Evolutionary conservation across 2,888 invertebrate species (phyloP).

Genomic region (Pachydiplax longipennis): DNA sequence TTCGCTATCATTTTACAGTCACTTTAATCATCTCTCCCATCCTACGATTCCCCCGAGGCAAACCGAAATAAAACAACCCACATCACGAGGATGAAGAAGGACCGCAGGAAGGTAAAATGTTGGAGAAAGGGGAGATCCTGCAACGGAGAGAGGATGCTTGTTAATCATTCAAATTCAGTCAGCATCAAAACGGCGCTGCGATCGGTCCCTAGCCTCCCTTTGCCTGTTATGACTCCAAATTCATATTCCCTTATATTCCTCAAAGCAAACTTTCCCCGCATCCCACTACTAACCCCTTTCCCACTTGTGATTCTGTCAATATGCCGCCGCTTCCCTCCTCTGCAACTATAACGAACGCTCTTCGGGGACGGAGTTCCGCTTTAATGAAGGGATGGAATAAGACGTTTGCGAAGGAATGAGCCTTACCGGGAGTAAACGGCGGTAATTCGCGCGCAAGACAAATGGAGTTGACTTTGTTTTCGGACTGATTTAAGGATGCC

Average conservation of each 20-base stretch:
- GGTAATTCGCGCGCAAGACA: neutral
- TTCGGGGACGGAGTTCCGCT: neutral
- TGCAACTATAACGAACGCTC: neutral
- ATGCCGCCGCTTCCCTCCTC: neutral
- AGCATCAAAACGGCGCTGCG: neutral
- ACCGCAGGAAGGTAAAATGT: neutral
- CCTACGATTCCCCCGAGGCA: neutral
- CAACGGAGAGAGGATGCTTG: neutral
- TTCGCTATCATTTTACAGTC: too few relatives aligned
- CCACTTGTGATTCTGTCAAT: neutral
- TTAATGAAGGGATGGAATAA: neutral
- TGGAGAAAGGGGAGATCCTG: neutral
- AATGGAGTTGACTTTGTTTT: neutral
- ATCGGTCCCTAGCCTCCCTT: neutral
- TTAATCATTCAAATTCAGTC: conserved; percentile 1
- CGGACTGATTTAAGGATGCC: neutral
- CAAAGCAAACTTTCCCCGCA: neutral
- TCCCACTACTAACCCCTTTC: neutral
- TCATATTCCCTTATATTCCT: neutral
- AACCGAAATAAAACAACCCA: neutral
- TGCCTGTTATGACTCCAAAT: neutral
- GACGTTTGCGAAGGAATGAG: neutral
- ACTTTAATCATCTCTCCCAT: too few relatives aligned
- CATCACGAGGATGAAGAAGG: neutral
- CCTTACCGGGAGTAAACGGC: neutral